Percentiles rank a stretch among this genome's conserved stretches.
phyloP scores from a whole-genome alignment of 2,113 vertebrate genomes.

The Ivindomyrus marchei region DNA sequence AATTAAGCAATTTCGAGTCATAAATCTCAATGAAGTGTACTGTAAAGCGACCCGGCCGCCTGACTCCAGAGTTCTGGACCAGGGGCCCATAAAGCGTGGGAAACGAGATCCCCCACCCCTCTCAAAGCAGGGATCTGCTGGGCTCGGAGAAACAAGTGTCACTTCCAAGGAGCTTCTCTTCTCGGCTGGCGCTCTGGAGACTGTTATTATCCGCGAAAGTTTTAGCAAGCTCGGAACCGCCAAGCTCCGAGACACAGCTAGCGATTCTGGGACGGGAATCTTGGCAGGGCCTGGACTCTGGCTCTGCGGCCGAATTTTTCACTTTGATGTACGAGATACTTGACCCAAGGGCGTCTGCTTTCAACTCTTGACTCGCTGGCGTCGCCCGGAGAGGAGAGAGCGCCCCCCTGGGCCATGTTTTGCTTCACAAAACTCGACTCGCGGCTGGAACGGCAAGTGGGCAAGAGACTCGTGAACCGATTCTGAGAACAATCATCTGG shows the following conservation, averaged over 20 bases:
- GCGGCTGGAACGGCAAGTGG: not conserved
- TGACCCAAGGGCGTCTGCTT: constrained; percentile 27
- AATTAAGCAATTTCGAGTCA: constrained; percentile 12
- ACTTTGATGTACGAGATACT: constrained; percentile 35
- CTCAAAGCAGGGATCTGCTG: constrained; percentile 37
- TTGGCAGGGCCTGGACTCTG: constrained; percentile 34
- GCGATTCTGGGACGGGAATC: constrained; percentile 44
- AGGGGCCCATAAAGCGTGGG: constrained; percentile 33
- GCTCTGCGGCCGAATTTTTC: constrained; percentile 34
- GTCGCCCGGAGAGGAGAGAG: not conserved
- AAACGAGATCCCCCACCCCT: constrained; percentile 38
- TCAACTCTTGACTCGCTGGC: not conserved
- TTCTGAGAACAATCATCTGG: not conserved
- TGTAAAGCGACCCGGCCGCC: constrained; percentile 28
- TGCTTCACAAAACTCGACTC: not conserved
- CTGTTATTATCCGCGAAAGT: constrained; percentile 44
- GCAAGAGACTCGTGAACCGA: not conserved
- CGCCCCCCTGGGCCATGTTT: not conserved
- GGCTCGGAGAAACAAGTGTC: constrained; percentile 37
- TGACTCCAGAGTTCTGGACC: constrained; percentile 18
- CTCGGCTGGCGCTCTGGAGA: constrained; percentile 31
- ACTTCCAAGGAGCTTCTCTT: constrained; percentile 40
- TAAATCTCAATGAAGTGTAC: constrained; percentile 26
- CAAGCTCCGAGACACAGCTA: constrained; percentile 41
- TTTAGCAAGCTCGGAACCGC: constrained; percentile 39